Conservation (phyloP, 2,113 vertebrate species). For the Ceyx melanurus region DNA sequence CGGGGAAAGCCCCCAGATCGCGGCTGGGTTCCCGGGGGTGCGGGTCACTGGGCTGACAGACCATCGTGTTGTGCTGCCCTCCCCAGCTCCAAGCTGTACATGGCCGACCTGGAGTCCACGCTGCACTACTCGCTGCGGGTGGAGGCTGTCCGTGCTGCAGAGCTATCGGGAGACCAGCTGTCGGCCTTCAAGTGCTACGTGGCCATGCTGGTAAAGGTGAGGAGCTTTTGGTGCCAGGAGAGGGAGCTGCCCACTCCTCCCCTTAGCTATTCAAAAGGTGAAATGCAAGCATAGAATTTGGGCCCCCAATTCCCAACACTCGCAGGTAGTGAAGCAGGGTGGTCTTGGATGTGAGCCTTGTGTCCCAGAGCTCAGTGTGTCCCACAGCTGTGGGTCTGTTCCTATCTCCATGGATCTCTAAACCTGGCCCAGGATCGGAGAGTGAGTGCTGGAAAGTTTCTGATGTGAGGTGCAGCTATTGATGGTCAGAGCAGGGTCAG, state of each 20-base stretch:
- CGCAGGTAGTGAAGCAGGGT: fast-evolving
- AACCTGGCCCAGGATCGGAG: neutral
- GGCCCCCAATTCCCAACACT: fast-evolving
- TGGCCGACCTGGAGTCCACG: conserved; percentile 89
- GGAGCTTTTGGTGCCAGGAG: neutral
- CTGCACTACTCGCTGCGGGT: conserved; percentile 88
- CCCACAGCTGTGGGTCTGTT: fast-evolving
- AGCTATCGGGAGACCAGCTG: conserved; percentile 77
- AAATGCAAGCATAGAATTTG: fast-evolving
- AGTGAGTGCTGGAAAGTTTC: neutral
- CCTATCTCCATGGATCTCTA: neutral
- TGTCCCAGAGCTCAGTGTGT: fast-evolving
- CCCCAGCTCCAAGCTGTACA: conserved; percentile 81
- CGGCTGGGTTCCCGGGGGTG: neutral
- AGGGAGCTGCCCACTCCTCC: neutral
- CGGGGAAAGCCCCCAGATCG: fast-evolving
- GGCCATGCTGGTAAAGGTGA: conserved; percentile 84
- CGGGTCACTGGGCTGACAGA: fast-evolving
- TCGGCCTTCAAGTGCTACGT: conserved; percentile 80
- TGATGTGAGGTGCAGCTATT: fast-evolving
- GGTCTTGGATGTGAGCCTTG: fast-evolving
- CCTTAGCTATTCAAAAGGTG: fast-evolving
- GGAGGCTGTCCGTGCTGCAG: conserved; percentile 77
- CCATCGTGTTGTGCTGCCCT: fast-evolving
- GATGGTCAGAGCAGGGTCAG: neutral